These are phyloP conservation scores for Cephus rjabovi DNA, from an alignment of 2,888 invertebrate species.

Conservation along the genomic window DNA sequence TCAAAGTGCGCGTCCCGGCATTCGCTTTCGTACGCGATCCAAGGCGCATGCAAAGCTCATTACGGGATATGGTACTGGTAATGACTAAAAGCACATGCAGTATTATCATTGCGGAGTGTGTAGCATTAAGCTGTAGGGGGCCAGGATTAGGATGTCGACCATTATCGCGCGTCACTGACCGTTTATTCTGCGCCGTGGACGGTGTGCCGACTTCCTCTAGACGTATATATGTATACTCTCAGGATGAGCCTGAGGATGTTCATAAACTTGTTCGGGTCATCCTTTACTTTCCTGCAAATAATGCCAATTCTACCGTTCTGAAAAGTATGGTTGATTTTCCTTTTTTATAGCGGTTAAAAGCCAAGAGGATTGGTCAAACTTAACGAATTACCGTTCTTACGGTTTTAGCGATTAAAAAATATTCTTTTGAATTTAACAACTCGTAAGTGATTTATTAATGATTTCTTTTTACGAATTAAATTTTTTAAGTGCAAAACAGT, in stretches of 20 bases:
- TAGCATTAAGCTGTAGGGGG: conserved; percentile 63
- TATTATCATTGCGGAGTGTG: conserved; percentile 58
- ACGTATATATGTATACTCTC: conserved; percentile 41
- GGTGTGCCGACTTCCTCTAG: conserved; percentile 61
- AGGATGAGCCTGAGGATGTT: conserved; percentile 3
- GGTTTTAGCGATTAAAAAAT: background rate
- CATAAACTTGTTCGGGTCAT: background rate
- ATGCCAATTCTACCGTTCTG: background rate
- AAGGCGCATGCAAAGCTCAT: conserved; percentile 38
- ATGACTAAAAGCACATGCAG: conserved; percentile 60
- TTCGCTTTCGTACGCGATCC: background rate
- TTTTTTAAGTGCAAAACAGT: too few relatives aligned
- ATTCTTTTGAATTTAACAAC: too few relatives aligned
- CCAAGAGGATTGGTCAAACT: background rate
- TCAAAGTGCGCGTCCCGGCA: background rate
- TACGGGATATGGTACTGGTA: conserved; percentile 50
- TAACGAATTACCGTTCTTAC: background rate
- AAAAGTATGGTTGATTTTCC: too few relatives aligned
- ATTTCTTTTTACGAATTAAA: too few relatives aligned
- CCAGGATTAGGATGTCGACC: conserved; percentile 67
- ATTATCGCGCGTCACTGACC: conserved; percentile 66
- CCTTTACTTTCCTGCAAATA: background rate
- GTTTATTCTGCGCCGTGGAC: conserved; percentile 62
- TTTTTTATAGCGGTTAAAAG: background rate
- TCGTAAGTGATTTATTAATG: too few relatives aligned